Evolutionary conservation across 2,797 vertebrate genomes (phyloP), one percentile per base, ranked within the genome.

Genomic region (Rhabdophis nuchalis): DNA sequence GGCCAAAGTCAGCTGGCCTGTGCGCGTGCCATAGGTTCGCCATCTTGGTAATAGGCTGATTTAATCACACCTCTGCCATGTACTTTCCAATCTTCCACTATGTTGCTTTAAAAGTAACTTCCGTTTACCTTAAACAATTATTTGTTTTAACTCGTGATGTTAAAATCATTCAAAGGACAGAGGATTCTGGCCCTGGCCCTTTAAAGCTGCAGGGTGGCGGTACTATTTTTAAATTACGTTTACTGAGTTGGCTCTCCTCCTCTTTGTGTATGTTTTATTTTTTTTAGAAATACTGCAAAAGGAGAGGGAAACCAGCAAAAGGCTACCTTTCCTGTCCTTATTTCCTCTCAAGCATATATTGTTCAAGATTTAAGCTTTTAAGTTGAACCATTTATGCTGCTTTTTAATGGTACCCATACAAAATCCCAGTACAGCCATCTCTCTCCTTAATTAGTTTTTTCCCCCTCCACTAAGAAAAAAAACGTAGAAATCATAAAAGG

Each of bases 121-220:
- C 95, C 93, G 96, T 97, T 96, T 96, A 95, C 97, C 97, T 96
- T 95, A 96, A 97, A 96, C 95, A 96, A 95, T 87, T 93, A 92
- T 96, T 96, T 94, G 25, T 94, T 82, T 96, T 95, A 96, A 94
- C 95, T 93, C 92, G 85, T 92, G 93, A 86, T 95, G 93, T 95
- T 96, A 95, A 97, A 94, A 93, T 96, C 96, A 95, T 96, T 95
- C 96, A 95, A 96, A 97, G 96, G 95, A 97, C 94, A 97, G 96
- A 93, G n/a, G 68, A 95, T 96, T 97, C 90, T 93, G 93, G 93
- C 96, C 97, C 96, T 96, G 97, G 97, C 96, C 95, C 94, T 95
- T 36, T 92, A 96, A 95, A 97, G 95, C 95, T 97, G 97, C 96
- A 97, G 97, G 96, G 96, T 96, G 36, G 36, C 4, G 36, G 9